phyloP scores from a whole-genome alignment of 2,113 vertebrate species.

The Parus major region DNA sequence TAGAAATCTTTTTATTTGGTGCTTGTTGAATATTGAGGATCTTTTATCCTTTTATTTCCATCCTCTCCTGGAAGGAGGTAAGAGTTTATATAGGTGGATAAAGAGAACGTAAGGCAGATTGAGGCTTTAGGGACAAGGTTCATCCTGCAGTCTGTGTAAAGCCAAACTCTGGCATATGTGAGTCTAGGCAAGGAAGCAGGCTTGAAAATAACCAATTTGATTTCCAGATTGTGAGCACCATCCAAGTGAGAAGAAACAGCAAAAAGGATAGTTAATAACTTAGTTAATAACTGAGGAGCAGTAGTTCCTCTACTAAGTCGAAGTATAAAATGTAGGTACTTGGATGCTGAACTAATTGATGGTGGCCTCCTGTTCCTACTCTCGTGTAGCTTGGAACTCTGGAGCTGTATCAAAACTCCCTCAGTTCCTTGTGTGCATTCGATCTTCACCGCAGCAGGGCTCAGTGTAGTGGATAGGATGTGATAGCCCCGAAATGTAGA shows the following conservation, averaged over 20 bases:
- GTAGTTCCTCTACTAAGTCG: neutral
- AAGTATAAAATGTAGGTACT: neutral
- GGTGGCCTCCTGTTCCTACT: neutral
- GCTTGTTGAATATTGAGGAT: neutral
- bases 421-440: neutral
- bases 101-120: neutral
- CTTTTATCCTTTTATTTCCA: neutral
- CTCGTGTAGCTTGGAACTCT: neutral
- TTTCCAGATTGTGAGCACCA: neutral
- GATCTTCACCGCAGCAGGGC: neutral
- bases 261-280: neutral
- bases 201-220: neutral
- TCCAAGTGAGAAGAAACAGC: neutral
- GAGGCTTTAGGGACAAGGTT: neutral
- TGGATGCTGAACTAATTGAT: neutral
- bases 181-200: neutral
- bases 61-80: neutral
- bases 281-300: neutral
- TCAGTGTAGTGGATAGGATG: neutral
- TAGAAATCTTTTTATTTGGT: neutral
- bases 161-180: accelerated
- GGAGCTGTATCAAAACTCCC: neutral
- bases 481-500: accelerated
- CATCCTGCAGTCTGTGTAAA: neutral
- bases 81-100: neutral